phyloP scores from a whole-genome alignment of 2,797 vertebrate species.

The Paramormyrops hopkinsi region DNA sequence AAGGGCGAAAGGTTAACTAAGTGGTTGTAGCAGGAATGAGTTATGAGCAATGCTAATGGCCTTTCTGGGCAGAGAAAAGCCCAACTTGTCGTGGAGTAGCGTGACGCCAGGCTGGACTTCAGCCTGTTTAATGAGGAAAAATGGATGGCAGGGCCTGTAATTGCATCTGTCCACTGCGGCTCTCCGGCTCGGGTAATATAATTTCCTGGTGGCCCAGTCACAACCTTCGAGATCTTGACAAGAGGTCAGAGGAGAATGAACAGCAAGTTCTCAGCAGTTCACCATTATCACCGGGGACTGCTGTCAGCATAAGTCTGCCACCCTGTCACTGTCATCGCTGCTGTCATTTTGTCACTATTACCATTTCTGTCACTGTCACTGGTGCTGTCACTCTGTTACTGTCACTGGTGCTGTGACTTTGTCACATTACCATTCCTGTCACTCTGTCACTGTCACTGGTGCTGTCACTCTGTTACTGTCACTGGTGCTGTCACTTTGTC shows the following conservation, averaged over 20 bases:
- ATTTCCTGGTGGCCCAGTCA: conserved; percentile 22
- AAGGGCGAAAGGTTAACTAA: background rate
- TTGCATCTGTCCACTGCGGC: conserved; percentile 21
- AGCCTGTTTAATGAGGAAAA: conserved; percentile 35
- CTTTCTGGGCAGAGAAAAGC: background rate
- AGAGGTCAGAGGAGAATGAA: background rate
- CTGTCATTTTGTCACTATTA: background rate
- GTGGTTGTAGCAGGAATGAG: background rate
- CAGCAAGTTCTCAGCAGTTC: background rate
- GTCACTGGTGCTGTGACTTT: background rate
- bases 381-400: background rate
- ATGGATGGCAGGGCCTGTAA: conserved; percentile 26
- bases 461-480: background rate
- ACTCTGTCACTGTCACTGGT: background rate
- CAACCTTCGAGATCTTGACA: conserved; percentile 12
- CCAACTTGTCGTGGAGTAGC: background rate
- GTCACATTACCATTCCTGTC: background rate
- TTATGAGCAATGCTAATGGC: background rate
- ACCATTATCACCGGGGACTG: background rate
- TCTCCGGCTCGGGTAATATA: background rate
- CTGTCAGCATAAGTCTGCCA: background rate
- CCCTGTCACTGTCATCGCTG: background rate
- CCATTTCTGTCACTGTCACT: background rate
- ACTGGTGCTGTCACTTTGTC: background rate
- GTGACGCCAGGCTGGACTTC: conserved; percentile 3